phyloP scores from a whole-genome alignment of 2,797 vertebrate genomes.

The Phalanger gymnotis region DNA sequence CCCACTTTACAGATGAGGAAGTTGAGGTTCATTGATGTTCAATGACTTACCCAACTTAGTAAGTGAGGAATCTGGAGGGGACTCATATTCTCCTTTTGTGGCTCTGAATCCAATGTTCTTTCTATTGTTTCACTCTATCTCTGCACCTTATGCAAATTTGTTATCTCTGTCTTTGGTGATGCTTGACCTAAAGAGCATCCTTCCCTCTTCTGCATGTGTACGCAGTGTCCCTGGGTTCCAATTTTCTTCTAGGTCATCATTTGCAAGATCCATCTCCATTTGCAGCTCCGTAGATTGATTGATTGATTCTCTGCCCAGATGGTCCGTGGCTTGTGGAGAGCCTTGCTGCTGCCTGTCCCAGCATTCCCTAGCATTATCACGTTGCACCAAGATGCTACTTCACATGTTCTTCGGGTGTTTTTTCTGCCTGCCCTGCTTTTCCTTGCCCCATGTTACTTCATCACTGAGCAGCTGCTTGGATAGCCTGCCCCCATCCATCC shows the following conservation, averaged over 20 bases:
- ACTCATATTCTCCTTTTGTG: not conserved
- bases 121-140: not conserved
- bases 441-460: conserved; percentile 51
- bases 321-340: not conserved
- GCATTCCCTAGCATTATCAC: not conserved
- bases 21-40: not conserved
- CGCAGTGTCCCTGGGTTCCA: not conserved
- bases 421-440: conserved; percentile 66
- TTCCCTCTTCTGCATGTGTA: not conserved
- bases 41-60: not conserved
- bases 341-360: not conserved
- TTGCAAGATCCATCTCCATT: not conserved
- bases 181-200: not conserved
- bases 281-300: not conserved
- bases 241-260: not conserved
- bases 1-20: not conserved
- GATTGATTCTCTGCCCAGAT: not conserved
- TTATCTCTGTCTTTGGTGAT: not conserved
- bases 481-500: conserved; percentile 70
- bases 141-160: not conserved
- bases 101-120: not conserved
- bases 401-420: conserved; percentile 45
- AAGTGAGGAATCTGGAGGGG: not conserved
- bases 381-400: not conserved
- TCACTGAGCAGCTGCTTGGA: conserved; percentile 61